Base-by-base conservation (phyloP, 2,113 vertebrate genomes). In the Oophaga pumilio region DNA sequence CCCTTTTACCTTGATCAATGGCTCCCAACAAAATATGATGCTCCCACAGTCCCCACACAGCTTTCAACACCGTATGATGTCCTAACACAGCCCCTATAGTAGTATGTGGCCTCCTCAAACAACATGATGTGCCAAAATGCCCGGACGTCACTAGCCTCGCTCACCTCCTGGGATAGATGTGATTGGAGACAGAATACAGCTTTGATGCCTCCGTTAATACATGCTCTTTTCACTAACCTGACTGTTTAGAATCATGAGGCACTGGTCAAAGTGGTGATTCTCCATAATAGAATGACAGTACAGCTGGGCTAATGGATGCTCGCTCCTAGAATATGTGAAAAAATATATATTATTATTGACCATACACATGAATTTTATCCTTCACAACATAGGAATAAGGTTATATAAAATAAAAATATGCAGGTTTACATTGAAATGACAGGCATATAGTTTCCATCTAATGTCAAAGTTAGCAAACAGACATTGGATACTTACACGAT, bases 221-320 rank as follows among this genome's bases (percentile, higher is more conserved):
- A 76, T 78, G 50, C 14, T 82, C 64, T 52, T 24, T 85, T 14
- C 87, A 93, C 94, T 97, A 93, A 99, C 98, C 76, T 96, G 97
- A 87, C 96, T 97, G 88, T 99, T 99, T 77, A 99, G 97, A 90
- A 99, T 97, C 98, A 99, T 99, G 91, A 99, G 95, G 93, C 98
- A 99, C 93, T 99, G 98, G 93, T 99, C 97, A 59, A 99, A 98
- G 92, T 99, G 98, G 88, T 99, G 98, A 87, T 99, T 98, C 87
- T 99, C 98, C 97, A 99, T 97, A 90, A 96, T 98, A 8, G 98
- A 99, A 90, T 99, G 98, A 91, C 98, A 97, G 89, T 99, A 99
- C 11, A 99, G 96, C 86, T 98, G 98, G 50, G 98, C 97, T 66
- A 99, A 94, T 0, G 98, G 98, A 89, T 99, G 98, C 49, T 99